phyloP scores from a whole-genome alignment of 2,113 vertebrate genomes.

The Cyprinodon variegatus region DNA sequence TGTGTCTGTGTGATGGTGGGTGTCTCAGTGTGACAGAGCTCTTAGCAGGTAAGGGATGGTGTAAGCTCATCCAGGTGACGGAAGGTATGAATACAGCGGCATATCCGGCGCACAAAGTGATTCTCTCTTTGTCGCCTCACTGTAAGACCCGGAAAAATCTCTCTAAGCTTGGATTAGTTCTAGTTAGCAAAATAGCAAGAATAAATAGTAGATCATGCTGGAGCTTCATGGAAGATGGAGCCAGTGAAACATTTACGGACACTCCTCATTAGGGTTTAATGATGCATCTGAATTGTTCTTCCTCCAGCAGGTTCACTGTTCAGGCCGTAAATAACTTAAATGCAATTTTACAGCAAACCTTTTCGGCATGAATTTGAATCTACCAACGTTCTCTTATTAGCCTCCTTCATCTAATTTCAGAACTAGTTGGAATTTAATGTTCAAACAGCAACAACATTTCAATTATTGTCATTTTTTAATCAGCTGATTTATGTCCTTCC shows the following conservation, averaged over 20 bases:
- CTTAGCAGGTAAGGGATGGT: constrained; percentile 41
- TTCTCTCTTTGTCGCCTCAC: background rate
- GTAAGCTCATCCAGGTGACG: constrained; percentile 47
- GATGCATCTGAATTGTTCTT: background rate
- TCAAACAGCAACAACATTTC: too few relatives aligned
- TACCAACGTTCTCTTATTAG: too few relatives aligned
- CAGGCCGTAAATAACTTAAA: too few relatives aligned
- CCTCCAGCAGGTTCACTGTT: background rate
- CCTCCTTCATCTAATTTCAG: too few relatives aligned
- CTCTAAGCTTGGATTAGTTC: background rate
- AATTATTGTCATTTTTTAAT: too few relatives aligned
- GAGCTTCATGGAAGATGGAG: background rate
- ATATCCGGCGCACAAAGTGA: background rate
- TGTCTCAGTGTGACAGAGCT: constrained; percentile 45
- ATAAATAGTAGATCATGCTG: background rate
- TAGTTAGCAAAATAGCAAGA: background rate
- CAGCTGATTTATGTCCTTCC: too few relatives aligned
- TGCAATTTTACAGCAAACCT: too few relatives aligned
- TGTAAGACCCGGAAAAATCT: background rate
- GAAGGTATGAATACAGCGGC: constrained; percentile 22
- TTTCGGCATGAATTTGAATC: too few relatives aligned
- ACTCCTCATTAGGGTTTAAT: background rate
- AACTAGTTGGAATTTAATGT: too few relatives aligned
- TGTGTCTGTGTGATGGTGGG: constrained; percentile 47
- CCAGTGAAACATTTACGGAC: too few relatives aligned